Percentiles rank a stretch among this genome's conserved stretches.
phyloP scores from a whole-genome alignment of 1,140 invertebrate species.

The Cyclina sinensis region DNA sequence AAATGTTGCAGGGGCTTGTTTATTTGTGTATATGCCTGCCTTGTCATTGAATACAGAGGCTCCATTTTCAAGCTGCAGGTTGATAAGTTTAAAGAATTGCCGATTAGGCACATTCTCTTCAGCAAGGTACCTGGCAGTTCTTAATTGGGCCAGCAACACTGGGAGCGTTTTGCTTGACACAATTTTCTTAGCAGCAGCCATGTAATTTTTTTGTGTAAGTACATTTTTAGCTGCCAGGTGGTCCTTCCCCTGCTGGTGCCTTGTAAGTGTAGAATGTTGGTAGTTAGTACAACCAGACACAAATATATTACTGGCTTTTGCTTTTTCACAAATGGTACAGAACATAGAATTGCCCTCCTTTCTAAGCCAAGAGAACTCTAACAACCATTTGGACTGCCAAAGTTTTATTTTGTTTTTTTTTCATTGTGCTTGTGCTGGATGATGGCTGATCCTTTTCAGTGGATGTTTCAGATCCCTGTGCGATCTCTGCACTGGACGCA shows the following conservation, averaged over 20 bases:
- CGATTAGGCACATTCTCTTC: constrained; percentile 37
- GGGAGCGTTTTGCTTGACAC: background rate
- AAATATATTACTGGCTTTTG: background rate
- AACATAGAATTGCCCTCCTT: background rate
- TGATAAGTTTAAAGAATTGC: background rate
- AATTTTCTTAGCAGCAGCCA: background rate
- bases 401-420: too few relatives aligned
- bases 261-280: background rate
- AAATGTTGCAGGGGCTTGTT: constrained; percentile 6
- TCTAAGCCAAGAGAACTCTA: background rate
- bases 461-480: too few relatives aligned
- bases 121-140: constrained; percentile 24
- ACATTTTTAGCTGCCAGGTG: background rate
- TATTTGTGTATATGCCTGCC: constrained; percentile 18
- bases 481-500: too few relatives aligned
- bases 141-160: constrained; percentile 1
- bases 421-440: too few relatives aligned
- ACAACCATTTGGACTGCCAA: background rate
- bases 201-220: constrained; percentile 1
- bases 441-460: too few relatives aligned
- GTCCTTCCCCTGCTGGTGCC: constrained; percentile 7
- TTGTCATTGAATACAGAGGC: background rate
- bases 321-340: background rate
- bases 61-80: constrained; percentile 25
- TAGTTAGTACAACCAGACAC: background rate